Evolutionary conservation across 35 echinoderm and acorn worm genomes (phyloP).

Genomic region (Lytechinus variegatus): DNA sequence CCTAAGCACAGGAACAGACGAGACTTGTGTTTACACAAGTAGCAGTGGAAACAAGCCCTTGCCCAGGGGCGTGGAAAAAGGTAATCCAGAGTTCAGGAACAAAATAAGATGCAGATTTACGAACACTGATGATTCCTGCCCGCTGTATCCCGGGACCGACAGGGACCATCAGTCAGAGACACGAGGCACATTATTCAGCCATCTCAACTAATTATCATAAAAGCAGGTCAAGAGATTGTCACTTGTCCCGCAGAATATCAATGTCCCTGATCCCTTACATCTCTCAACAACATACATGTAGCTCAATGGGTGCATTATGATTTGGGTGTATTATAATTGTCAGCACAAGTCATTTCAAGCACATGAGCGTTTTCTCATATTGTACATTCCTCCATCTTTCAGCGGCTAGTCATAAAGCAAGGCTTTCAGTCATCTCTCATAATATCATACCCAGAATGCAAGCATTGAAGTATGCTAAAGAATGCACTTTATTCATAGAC

Average conservation of each 20-base stretch:
- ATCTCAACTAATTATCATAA: background rate
- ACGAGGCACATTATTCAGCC: background rate
- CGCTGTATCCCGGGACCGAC: background rate
- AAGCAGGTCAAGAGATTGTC: background rate
- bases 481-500: background rate
- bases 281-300: background rate
- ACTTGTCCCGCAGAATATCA: background rate
- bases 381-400: background rate
- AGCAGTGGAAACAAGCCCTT: background rate
- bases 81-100: background rate
- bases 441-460: background rate
- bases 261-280: background rate
- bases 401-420: background rate
- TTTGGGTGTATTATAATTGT: background rate
- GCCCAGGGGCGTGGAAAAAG: background rate
- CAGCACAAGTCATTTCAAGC: background rate
- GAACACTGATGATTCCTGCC: background rate
- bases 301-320: background rate
- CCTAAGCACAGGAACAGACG: background rate
- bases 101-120: slow-evolving; percentile 20
- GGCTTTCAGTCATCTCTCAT: background rate
- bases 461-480: background rate
- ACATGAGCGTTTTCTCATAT: background rate
- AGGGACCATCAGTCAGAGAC: background rate
- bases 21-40: background rate